Evolutionary conservation across 2,113 vertebrate species (phyloP).

Genomic region (Oryzias melastigma): DNA sequence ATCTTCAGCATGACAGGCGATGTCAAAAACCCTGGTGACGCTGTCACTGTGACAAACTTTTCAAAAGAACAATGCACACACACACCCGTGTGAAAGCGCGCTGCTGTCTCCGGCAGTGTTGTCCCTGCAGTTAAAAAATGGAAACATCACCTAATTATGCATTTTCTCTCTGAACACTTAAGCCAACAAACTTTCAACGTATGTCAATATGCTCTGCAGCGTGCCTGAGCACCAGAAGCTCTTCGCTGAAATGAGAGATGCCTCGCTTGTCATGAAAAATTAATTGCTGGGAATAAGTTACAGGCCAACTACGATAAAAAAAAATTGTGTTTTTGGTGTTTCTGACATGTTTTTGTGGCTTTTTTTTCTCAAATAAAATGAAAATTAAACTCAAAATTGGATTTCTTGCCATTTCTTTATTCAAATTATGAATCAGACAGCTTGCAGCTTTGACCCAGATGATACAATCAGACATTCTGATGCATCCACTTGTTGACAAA

Average conservation of each 20-base stretch:
- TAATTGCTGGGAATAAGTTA: not conserved
- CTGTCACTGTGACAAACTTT: slow-evolving; percentile 81
- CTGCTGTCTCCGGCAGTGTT: slow-evolving; percentile 65
- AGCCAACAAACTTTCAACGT: slow-evolving; percentile 72
- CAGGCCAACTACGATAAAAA: not conserved
- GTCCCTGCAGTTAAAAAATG: slow-evolving; percentile 70
- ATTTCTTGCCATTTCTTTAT: no score
- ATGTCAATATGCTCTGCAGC: slow-evolving; percentile 60
- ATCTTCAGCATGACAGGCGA: slow-evolving; percentile 78
- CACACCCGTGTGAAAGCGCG: slow-evolving; percentile 71
- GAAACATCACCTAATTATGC: slow-evolving; percentile 73
- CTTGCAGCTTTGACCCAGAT: no score
- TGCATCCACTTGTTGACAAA: no score
- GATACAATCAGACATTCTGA: no score
- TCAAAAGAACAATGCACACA: slow-evolving; percentile 76
- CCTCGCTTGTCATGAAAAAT: not conserved
- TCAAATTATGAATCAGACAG: no score
- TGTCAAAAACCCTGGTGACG: slow-evolving; percentile 78
- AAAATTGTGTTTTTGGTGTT: not conserved
- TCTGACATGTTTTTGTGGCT: not conserved
- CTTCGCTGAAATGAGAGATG: slow-evolving; percentile 1
- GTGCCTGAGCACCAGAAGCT: slow-evolving; percentile 8
- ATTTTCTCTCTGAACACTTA: slow-evolving; percentile 53
- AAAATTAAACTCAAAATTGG: no score
- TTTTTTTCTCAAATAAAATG: no score